phyloP scores from a whole-genome alignment of 2,113 vertebrate species.

The Anhinga anhinga region DNA sequence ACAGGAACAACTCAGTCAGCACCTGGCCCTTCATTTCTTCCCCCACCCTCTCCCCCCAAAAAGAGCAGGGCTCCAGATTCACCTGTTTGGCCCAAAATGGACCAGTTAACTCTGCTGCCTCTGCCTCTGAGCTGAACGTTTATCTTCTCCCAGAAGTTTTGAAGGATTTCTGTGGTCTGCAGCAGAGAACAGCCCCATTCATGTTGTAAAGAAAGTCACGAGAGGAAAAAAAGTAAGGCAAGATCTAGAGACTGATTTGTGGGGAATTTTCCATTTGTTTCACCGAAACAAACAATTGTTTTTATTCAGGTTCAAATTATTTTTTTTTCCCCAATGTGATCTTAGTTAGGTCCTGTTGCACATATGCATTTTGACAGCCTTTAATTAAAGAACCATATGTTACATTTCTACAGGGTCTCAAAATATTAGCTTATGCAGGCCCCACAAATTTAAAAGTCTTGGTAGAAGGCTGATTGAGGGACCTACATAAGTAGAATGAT shows the following conservation, averaged over 20 bases:
- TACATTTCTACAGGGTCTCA: neutral
- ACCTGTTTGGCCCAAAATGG: neutral
- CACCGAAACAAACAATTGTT: neutral
- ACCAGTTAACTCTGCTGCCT: neutral
- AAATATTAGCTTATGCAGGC: neutral
- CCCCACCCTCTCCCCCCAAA: neutral
- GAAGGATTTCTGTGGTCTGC: neutral
- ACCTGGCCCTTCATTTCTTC: neutral
- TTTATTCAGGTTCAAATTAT: neutral
- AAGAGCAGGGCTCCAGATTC: neutral
- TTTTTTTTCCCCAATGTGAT: neutral
- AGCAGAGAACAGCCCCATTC: neutral
- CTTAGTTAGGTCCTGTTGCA: neutral
- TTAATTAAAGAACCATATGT: constrained; percentile 20
- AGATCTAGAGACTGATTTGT: neutral
- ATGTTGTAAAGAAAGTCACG: neutral
- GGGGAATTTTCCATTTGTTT: neutral
- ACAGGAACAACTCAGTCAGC: neutral
- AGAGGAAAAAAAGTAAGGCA: neutral
- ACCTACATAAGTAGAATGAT: neutral
- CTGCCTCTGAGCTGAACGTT: neutral
- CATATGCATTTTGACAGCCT: neutral
- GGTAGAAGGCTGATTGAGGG: neutral
- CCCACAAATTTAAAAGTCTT: neutral
- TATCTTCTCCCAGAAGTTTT: neutral